Evolutionary conservation across 2,888 invertebrate genomes (phyloP).

Genomic region (Temnothorax ravouxi): DNA sequence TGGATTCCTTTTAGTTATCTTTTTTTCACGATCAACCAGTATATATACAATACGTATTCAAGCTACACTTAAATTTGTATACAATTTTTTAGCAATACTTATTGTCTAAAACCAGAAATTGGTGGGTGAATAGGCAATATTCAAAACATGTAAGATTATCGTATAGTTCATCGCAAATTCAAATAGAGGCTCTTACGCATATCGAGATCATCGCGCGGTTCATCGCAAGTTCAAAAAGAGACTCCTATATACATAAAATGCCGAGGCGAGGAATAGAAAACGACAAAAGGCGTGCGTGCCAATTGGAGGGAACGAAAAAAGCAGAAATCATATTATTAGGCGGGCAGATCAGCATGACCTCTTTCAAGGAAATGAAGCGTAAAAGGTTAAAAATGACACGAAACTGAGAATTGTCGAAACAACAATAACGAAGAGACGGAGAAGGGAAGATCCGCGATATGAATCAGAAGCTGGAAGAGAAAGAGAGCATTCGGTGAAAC

Average conservation of each 20-base stretch:
- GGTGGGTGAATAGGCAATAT: neutral
- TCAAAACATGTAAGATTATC: neutral
- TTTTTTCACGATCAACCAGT: neutral
- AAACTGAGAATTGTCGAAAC: neutral
- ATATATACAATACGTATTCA: slow-evolving; percentile 4
- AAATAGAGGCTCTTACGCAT: neutral
- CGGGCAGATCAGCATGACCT: neutral
- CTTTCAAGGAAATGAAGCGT: neutral
- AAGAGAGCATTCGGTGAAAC: neutral
- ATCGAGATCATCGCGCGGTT: neutral
- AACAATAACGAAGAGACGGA: slow-evolving; percentile 10
- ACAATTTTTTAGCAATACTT: neutral
- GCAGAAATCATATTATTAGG: neutral
- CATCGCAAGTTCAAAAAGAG: neutral
- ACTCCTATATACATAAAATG: neutral
- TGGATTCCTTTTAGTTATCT: neutral
- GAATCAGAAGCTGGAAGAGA: neutral
- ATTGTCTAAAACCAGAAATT: neutral
- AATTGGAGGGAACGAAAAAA: neutral
- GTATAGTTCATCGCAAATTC: neutral
- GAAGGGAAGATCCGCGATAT: neutral
- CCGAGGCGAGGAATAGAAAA: neutral
- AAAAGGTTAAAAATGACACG: neutral
- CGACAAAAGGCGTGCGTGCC: neutral
- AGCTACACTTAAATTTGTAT: neutral